These are phyloP conservation scores for Camarhynchus parvulus DNA, from an alignment of 2,113 vertebrate species.

Conservation along the genomic window DNA sequence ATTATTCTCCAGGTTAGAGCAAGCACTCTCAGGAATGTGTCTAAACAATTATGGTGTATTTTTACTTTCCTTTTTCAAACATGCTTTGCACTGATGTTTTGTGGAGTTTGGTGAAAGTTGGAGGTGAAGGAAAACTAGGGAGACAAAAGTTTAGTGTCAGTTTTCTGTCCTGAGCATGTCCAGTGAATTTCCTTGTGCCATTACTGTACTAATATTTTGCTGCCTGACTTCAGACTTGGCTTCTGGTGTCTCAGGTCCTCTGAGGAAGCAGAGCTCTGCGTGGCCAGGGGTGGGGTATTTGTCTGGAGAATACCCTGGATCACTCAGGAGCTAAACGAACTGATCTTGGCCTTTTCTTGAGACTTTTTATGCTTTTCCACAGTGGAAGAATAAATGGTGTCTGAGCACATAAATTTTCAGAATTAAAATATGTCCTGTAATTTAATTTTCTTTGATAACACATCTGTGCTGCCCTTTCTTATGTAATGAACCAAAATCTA, in stretches of 20 bases:
- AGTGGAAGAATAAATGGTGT: neutral
- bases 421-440: neutral
- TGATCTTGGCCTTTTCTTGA: neutral
- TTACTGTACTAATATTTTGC: neutral
- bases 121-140: neutral
- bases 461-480: neutral
- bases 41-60: neutral
- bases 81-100: neutral
- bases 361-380: neutral
- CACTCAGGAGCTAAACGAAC: neutral
- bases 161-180: neutral
- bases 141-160: neutral
- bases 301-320: neutral
- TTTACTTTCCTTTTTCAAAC: neutral
- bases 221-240: neutral
- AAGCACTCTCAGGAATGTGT: neutral
- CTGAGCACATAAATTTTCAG: neutral
- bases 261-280: neutral
- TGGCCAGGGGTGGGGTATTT: neutral
- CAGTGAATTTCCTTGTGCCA: neutral
- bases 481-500: neutral
- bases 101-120: neutral
- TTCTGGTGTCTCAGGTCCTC: neutral
- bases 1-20: neutral
- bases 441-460: neutral